phyloP scores from a whole-genome alignment of 2,888 invertebrate species.

The Parnassius mnemosyne region DNA sequence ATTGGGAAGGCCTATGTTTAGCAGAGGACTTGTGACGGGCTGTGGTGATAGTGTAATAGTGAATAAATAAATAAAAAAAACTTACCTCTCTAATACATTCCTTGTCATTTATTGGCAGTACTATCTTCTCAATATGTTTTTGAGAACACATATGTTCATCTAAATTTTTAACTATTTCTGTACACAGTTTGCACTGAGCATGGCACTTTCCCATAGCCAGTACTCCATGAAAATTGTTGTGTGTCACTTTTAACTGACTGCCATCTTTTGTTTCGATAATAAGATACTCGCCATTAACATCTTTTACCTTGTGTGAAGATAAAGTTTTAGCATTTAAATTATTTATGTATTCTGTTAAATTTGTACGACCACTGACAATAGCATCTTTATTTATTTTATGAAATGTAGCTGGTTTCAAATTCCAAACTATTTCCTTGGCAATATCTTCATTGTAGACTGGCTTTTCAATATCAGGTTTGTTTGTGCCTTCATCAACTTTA shows the following conservation, averaged over 20 bases:
- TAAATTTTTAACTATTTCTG: constrained; percentile 3
- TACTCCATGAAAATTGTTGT: constrained; percentile 6
- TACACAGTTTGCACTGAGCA: constrained; percentile 7
- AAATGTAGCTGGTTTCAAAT: not conserved
- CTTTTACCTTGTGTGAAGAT: not conserved
- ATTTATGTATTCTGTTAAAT: not conserved
- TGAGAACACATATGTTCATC: not conserved
- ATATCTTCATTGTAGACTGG: not conserved
- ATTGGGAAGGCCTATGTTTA: too few relatives aligned
- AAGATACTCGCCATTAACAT: not conserved
- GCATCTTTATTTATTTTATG: not conserved
- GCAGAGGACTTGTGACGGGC: too few relatives aligned
- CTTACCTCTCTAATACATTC: constrained; percentile 18
- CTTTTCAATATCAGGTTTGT: not conserved
- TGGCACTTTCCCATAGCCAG: not conserved
- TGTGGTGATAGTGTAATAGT: too few relatives aligned
- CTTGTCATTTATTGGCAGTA: constrained; percentile 7
- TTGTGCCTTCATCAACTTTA: not conserved
- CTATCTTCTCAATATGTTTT: constrained; percentile 2
- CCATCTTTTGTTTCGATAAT: not conserved
- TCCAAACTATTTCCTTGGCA: not conserved
- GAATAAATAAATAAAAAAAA: too few relatives aligned
- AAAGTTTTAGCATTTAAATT: not conserved
- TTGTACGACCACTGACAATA: not conserved
- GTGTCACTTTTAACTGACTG: not conserved